Evolutionary conservation across 2,888 invertebrate species (phyloP).

Genomic region (Hyposoter dolosus): DNA sequence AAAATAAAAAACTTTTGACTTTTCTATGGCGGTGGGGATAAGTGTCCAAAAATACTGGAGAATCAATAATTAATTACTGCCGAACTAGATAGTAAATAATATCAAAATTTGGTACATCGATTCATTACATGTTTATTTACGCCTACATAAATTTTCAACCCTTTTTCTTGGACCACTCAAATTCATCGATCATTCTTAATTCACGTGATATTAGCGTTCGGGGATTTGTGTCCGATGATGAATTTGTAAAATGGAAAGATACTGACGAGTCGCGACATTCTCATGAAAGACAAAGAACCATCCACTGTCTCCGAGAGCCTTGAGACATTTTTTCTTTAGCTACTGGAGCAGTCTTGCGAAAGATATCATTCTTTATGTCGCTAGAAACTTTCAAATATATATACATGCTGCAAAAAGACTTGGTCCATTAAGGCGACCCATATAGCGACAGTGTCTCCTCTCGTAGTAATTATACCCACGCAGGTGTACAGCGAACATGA

Average conservation of each 20-base stretch:
- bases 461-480: not conserved
- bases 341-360: constrained; percentile 23
- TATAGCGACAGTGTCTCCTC: constrained; percentile 6
- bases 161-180: too few species aligned
- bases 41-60: too few species aligned
- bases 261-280: not conserved
- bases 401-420: constrained; percentile 8
- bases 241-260: not conserved
- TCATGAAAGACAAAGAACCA: constrained; percentile 12
- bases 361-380: constrained; percentile 40
- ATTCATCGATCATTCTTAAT: not conserved
- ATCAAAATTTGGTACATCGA: too few species aligned
- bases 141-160: too few species aligned
- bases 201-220: not conserved
- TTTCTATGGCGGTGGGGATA: too few species aligned
- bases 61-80: too few species aligned
- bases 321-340: constrained; percentile 38
- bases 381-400: constrained; percentile 19
- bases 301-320: not conserved
- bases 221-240: not conserved
- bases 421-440: constrained; percentile 22
- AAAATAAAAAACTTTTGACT: too few species aligned
- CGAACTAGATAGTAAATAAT: not conserved
- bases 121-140: too few species aligned
- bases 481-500: constrained; percentile 12